phyloP scores from a whole-genome alignment of 2,797 vertebrate genomes.

The Cephalopachus bancanus region DNA sequence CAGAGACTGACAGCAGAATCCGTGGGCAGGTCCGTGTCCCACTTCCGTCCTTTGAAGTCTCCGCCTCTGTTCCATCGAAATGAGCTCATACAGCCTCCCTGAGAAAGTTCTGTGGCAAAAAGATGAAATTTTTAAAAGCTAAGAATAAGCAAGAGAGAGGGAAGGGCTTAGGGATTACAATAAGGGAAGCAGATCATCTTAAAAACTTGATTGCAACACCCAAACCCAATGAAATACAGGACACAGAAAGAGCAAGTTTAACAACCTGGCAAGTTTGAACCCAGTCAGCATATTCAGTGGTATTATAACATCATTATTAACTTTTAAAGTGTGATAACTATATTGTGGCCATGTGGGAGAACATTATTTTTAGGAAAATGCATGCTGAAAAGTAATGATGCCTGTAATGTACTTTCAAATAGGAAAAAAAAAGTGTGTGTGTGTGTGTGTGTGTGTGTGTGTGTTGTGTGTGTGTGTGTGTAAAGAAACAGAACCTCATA shows the following conservation, averaged over 20 bases:
- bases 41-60: conserved; percentile 96
- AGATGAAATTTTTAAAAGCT: not conserved
- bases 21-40: conserved; percentile 98
- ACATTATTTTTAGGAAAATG: conserved; percentile 6
- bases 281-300: not conserved
- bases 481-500: not conserved
- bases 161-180: not conserved
- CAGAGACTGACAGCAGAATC: conserved; percentile 94
- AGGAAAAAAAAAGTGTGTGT: not conserved
- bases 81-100: conserved; percentile 99
- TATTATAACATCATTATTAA: not conserved
- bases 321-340: conserved; percentile 8
- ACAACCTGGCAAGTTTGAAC: not conserved
- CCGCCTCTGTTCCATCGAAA: conserved; percentile 98
- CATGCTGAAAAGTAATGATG: conserved; percentile 11
- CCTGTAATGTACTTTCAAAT: conserved; percentile 12
- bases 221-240: not conserved
- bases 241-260: conserved; percentile 19
- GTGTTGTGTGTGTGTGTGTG: too few relatives aligned
- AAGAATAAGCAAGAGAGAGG: rapidly evolving
- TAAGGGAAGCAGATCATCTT: not conserved
- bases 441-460: too few relatives aligned
- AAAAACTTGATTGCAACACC: conserved; percentile 20
- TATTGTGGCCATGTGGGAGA: not conserved
- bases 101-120: conserved; percentile 93